Evolutionary conservation across 2,888 invertebrate species (phyloP), one percentile per base, ranked within the genome.

Genomic region (Plemyria rubiginata): DNA sequence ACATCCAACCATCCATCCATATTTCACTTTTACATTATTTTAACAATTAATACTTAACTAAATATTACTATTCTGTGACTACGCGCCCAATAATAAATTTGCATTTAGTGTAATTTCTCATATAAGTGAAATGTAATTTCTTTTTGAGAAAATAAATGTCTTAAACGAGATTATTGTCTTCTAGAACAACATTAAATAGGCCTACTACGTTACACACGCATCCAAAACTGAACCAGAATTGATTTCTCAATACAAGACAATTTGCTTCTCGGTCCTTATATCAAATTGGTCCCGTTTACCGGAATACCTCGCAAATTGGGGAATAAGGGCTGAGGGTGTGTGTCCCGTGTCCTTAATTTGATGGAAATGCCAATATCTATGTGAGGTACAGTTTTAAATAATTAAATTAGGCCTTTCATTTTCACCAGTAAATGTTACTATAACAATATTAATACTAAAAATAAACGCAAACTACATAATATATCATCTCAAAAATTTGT

Each of bases 261-360:
- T 83, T 80, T 79, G 75, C 32, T 65, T 59, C 63, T 75, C 65
- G 67, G n/a, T 73, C 78, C 77, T 80, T 74, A 67, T 71, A 75
- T 73, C 77, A 84, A 85, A 86, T 85, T 84, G 84, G 75, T 74
- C 75, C 80, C 82, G 82, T 81, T 82, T 79, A 77, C 74, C 73
- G 76, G 73, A 78, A 82, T 81, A 79, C 79, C 80, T 81, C 76
- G 79, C 73, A 84, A 84, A 86, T 86, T 85, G 83, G 75, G 75
- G 74, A 74, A 80, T 71, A 76, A 77, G 74, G 75, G 67, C 58
- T 54, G 58, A 73, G 76, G 70, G 63, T 67, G 65, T 60, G n/a
- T 66, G 63, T 65, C 68, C 53, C 65, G 43, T 49, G 68, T 72
- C 79, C 79, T 78, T 80, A 75, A 80, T 80, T 80, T 74, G 71